Evolutionary conservation across 2,113 vertebrate genomes (phyloP).

Genomic region (Sterna hirundo): DNA sequence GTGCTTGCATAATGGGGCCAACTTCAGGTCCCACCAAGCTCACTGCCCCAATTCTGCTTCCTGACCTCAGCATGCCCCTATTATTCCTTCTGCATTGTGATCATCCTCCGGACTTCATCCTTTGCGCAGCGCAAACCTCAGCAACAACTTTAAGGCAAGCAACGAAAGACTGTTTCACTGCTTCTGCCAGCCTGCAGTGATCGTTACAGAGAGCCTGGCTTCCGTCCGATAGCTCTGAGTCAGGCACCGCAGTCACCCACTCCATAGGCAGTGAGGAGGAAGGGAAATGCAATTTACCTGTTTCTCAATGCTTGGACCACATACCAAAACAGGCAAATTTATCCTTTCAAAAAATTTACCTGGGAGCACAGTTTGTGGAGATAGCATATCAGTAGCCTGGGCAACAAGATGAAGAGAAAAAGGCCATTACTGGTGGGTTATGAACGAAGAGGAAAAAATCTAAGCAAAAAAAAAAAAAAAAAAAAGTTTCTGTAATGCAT

Average conservation of each 20-base stretch:
- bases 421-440: neutral
- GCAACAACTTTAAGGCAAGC: neutral
- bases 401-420: neutral
- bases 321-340: neutral
- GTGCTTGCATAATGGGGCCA: constrained; percentile 21
- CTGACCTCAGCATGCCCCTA: neutral
- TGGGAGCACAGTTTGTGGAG: neutral
- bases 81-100: neutral
- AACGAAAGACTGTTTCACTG: neutral
- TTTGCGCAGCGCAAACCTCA: neutral
- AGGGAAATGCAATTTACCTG: neutral
- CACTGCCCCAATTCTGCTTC: constrained; percentile 1
- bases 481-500: neutral
- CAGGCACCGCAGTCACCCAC: neutral
- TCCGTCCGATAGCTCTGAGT: neutral
- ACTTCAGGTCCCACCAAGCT: neutral
- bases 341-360: neutral
- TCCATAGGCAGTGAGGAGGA: neutral
- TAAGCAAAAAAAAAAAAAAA: neutral
- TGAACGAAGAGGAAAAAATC: neutral
- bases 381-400: neutral
- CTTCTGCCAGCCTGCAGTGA: neutral
- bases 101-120: neutral
- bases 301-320: neutral
- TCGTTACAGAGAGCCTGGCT: neutral